phyloP scores from a whole-genome alignment of 2,113 vertebrate genomes.

The Rhizomys pruinosus region DNA sequence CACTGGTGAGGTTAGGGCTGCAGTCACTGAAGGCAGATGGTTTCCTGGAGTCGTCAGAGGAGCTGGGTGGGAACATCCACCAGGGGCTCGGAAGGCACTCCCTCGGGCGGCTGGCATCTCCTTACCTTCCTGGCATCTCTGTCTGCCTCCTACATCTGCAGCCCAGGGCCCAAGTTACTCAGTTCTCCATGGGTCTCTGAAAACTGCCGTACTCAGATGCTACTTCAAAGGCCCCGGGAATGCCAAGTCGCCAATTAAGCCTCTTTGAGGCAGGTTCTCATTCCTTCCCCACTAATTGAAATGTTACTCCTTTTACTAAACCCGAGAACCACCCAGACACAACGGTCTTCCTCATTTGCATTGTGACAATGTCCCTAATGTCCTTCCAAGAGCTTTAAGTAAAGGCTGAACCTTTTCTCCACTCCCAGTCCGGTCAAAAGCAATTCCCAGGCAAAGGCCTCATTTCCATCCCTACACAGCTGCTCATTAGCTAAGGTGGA shows the following conservation, averaged over 20 bases:
- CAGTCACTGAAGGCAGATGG: neutral
- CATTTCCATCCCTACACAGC: conserved; percentile 90
- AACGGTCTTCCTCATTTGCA: conserved; percentile 83
- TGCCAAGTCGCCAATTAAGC: conserved; percentile 83
- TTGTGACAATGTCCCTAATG: conserved; percentile 84
- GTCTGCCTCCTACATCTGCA: neutral
- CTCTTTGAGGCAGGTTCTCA: conserved; percentile 85
- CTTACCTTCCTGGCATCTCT: neutral
- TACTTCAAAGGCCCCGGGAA: conserved; percentile 83
- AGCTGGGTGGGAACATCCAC: neutral
- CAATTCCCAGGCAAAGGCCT: conserved; percentile 80
- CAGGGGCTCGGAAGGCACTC: neutral
- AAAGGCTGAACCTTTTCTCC: conserved; percentile 83
- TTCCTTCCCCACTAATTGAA: conserved; percentile 84
- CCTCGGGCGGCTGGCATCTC: neutral
- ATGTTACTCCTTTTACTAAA: conserved; percentile 86
- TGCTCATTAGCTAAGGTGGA: conserved; percentile 94
- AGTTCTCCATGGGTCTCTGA: conserved; percentile 48
- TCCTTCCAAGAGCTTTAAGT: conserved; percentile 79
- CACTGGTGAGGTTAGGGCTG: conserved; percentile 47
- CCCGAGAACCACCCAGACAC: conserved; percentile 82
- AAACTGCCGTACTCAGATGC: conserved; percentile 60
- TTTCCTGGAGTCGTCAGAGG: neutral
- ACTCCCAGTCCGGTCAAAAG: conserved; percentile 77
- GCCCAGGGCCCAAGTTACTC: neutral